Evolutionary conservation across 2,888 invertebrate genomes (phyloP), one percentile per base, ranked within the genome.

Genomic region (Cataglyphis altisquamis): DNA sequence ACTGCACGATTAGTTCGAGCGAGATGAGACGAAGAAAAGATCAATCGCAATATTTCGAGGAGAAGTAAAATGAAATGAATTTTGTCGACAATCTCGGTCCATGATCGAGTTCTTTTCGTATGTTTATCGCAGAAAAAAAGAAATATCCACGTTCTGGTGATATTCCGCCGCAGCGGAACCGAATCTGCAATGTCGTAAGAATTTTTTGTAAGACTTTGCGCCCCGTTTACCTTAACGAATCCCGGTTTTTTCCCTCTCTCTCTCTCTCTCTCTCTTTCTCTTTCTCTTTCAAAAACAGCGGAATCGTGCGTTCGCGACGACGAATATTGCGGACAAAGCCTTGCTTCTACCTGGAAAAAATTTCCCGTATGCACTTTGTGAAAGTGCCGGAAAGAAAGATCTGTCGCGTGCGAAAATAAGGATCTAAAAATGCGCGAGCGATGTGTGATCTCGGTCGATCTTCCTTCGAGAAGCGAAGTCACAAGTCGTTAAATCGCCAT

Each of bases 151-250:
- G 6, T n/a, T 57, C 12, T 12, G 3, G 18, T 10, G 57, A 57
- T 57, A 21, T 57, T 21, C 2, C 10, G 12, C 4, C n/a, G 10
- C 12, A 9, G 36, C 10, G 1, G n/a, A 36, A 63, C 32, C 63
- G 57, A 29, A 52, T 67, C 36, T 74, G 15, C 48, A 48, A 75
- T 48, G 45, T 66, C 25, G 48, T 4, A 66, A 67, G 52, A 66
- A 75, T 0, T 36, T 67, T 75, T 66, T 67, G 67, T 75, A 66
- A 36, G 36, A 75, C 75, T 75, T 66, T 67, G 67, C 48, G 21
- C 48, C 67, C 18, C 75, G 75, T 67, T 66, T 67, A 52, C 67
- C 75, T 75, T 75, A 67, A 36, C 67, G 6, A 15, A 48, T 6
- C 5, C 25, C n/a, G 48, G 15, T 10, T 52, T 3, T 52, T n/a